Evolutionary conservation across 2,888 invertebrate species (phyloP), one percentile per base, ranked within the genome.

Genomic region (Ochropleura leucogaster): DNA sequence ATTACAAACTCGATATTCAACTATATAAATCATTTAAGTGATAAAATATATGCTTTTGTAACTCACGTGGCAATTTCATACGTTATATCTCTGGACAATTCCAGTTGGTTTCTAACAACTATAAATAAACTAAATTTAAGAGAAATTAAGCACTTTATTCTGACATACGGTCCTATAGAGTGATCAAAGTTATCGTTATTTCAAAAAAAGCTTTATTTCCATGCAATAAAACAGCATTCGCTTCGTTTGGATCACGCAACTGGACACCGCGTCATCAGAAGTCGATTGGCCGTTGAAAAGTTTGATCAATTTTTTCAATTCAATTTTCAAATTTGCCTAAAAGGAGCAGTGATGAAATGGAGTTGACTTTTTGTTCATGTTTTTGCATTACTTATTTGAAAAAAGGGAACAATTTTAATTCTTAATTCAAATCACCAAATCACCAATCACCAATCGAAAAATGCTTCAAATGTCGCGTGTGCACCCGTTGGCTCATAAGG

Each of bases 31-130:
- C 75, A 80, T 81, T 64, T 72, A 12, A 20, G 42, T 30, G 12
- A 68, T 68, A 72, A 55, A 68, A 68, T 66, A 74, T 63, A 59
- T 62, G 12, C 20, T 63, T 51, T 60, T 74, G 49, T 74, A 51
- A 46, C 16, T 59, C 16, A 65, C 30, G 30, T 30, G 55, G 55
- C 67, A 42, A 74, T 83, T 72, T 77, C 44, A 40, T 40, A 44
- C 30, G 30, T 72, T 44, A 57, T 65, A 46, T 81, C 84, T 76
- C 68, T 72, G 67, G 62, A 72, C 70, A 84, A 82, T 84, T 63
- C 42, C 71, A 79, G 79, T 79, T 75, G 64, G 65, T 74, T 42
- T 67, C 47, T 49, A 76, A 78, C 76, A 51, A 73, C 67, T 47
- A 53, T 77, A 81, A 79, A 81, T 78, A 73, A 83, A 74, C 53